These are phyloP conservation scores for Paedocypris sp. DNA, from an alignment of 2,113 vertebrate genomes.

Conservation along the genomic window DNA sequence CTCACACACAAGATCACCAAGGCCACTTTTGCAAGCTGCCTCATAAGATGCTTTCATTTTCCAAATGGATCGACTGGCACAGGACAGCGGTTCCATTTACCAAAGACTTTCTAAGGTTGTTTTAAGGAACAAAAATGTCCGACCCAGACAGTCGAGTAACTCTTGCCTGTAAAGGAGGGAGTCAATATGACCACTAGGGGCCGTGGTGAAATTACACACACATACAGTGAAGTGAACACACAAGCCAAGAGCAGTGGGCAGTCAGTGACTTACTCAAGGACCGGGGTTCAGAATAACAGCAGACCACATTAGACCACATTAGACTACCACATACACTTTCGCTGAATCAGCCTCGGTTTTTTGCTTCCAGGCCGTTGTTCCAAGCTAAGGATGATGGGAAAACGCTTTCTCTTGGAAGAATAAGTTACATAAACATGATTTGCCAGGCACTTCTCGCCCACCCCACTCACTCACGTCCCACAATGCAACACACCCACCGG, in stretches of 20 bases:
- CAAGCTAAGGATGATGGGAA: too few relatives aligned
- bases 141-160: constrained; percentile 48
- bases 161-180: too few relatives aligned
- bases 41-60: constrained; percentile 50
- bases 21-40: constrained; percentile 8
- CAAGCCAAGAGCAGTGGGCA: too few relatives aligned
- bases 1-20: constrained; percentile 13
- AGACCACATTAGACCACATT: too few relatives aligned
- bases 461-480: constrained; percentile 4
- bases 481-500: constrained; percentile 9
- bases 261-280: too few relatives aligned
- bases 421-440: constrained; percentile 32
- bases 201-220: too few relatives aligned
- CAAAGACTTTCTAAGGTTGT: constrained; percentile 15
- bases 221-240: too few relatives aligned
- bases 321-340: too few relatives aligned
- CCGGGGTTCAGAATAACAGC: too few relatives aligned
- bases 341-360: too few relatives aligned
- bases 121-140: constrained; percentile 39
- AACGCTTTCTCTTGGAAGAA: constrained; percentile 15
- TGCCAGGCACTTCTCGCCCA: constrained; percentile 21
- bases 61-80: constrained; percentile 59
- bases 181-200: too few relatives aligned
- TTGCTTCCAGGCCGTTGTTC: too few relatives aligned
- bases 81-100: constrained; percentile 2